Evolutionary conservation across 2,113 vertebrate species (phyloP).

Genomic region (Prunella himalayana): DNA sequence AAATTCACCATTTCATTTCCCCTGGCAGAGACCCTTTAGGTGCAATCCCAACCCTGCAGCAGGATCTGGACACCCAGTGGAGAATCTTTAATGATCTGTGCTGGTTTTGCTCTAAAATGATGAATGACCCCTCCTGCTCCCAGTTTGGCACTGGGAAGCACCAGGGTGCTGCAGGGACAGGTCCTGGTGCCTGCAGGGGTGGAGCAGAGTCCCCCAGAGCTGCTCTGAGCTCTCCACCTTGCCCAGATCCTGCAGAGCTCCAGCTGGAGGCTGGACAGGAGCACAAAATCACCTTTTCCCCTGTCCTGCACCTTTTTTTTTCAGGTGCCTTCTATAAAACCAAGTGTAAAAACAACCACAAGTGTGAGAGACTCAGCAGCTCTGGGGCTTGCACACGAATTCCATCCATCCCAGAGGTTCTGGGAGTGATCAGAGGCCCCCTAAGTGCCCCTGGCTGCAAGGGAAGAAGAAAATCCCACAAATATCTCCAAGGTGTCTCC

Average conservation of each 20-base stretch:
- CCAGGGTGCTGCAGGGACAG: neutral
- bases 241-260: neutral
- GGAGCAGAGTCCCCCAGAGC: neutral
- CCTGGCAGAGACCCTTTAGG: neutral
- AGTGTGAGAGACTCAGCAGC: neutral
- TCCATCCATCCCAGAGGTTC: neutral
- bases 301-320: neutral
- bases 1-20: neutral
- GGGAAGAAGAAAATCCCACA: neutral
- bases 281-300: neutral
- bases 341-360: neutral
- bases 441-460: neutral
- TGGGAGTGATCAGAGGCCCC: neutral
- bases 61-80: neutral
- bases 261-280: neutral
- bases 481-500: neutral
- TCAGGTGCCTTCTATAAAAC: neutral
- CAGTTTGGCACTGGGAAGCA: neutral
- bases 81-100: neutral
- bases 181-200: neutral
- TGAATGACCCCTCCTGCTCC: neutral
- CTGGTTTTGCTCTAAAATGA: neutral
- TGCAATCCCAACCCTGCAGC: neutral
- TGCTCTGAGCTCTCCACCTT: neutral
- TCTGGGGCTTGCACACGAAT: neutral